These are phyloP conservation scores for Cossypha heuglini DNA, from an alignment of 2,797 vertebrate species.

Conservation along the genomic window DNA sequence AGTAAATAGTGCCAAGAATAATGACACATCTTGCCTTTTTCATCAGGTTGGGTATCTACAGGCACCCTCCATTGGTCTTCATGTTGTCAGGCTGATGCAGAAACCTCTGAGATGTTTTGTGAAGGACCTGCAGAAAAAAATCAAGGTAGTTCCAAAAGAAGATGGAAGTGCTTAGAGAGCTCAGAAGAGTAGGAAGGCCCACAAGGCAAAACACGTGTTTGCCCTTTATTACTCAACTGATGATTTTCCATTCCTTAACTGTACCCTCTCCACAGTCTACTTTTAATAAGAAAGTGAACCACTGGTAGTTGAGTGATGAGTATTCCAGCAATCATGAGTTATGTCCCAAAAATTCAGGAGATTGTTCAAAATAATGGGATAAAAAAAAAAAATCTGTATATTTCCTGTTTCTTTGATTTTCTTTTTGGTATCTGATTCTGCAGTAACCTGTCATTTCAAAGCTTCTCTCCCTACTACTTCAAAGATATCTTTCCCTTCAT, in stretches of 20 bases:
- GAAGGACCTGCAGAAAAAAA: background rate
- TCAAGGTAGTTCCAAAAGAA: background rate
- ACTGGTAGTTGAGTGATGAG: background rate
- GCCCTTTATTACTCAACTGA: background rate
- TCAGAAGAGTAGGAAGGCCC: background rate
- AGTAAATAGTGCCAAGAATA: background rate
- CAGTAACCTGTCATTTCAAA: background rate
- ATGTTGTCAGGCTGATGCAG: background rate
- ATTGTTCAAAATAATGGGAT: background rate
- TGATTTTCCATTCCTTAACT: background rate
- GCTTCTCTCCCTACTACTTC: too few species aligned
- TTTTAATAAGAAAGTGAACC: background rate
- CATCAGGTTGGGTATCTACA: background rate
- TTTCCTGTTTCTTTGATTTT: background rate
- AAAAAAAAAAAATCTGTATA: rapidly evolving
- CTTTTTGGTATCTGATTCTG: background rate
- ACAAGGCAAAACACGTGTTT: background rate
- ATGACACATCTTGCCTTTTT: background rate
- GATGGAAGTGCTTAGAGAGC: background rate
- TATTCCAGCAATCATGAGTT: background rate
- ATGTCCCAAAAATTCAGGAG: background rate
- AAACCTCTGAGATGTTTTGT: background rate
- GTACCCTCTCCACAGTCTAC: background rate
- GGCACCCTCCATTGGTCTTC: background rate
- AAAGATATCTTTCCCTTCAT: background rate